Conservation (phyloP, 2,113 vertebrate genomes). For the Hystrix cristata region DNA sequence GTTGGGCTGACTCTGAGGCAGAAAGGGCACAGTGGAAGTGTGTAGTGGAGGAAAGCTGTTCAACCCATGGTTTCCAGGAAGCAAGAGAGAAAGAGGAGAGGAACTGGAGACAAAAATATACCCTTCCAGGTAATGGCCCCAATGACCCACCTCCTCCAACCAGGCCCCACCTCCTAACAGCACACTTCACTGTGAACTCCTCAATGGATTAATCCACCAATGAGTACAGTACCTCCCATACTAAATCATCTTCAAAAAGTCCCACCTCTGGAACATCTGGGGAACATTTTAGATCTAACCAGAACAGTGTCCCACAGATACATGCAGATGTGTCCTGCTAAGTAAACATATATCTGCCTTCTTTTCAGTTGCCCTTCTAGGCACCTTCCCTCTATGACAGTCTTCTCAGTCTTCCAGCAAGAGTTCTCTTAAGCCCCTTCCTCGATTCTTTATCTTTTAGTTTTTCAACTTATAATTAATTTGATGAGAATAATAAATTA, state of each 20-base stretch:
- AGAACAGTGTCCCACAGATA: not conserved
- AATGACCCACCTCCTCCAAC: not conserved
- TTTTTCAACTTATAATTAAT: conserved; percentile 37
- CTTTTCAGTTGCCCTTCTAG: not conserved
- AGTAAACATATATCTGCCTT: not conserved
- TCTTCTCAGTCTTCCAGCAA: not conserved
- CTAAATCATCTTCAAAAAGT: not conserved
- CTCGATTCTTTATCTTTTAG: not conserved
- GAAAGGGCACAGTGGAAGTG: not conserved
- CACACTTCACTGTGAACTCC: not conserved
- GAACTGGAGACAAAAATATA: not conserved
- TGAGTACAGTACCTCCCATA: not conserved
- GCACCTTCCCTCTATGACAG: not conserved
- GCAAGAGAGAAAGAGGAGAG: not conserved
- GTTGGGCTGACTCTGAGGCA: not conserved
- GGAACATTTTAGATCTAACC: not conserved
- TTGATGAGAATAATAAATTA: conserved; percentile 42
- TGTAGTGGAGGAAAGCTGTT: not conserved
- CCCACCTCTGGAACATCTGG: not conserved
- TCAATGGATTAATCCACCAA: not conserved
- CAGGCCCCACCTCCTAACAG: not conserved
- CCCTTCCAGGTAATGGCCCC: not conserved
- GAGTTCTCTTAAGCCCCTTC: not conserved
- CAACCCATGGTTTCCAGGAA: not conserved
- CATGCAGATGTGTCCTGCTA: not conserved